These are phyloP conservation scores for Acanthis flammea DNA, from an alignment of 2,797 vertebrate genomes.

Conservation along the genomic window DNA sequence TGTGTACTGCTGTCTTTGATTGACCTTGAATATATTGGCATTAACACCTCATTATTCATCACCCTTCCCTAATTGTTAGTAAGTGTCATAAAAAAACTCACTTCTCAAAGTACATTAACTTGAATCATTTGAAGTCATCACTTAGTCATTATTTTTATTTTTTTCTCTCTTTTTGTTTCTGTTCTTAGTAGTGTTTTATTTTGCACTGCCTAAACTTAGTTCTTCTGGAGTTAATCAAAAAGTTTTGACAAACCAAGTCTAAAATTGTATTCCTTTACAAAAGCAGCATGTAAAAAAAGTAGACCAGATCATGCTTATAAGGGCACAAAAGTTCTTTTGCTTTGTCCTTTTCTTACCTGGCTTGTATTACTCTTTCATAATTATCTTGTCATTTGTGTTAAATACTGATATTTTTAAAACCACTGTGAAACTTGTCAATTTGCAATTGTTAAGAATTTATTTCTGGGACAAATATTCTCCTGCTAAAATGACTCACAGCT, in stretches of 20 bases:
- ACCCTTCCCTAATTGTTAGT: background rate
- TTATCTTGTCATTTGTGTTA: conserved; percentile 16
- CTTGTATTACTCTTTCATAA: background rate
- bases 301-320: background rate
- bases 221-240: background rate
- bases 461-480: conserved; percentile 46
- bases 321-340: background rate
- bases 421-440: conserved; percentile 31
- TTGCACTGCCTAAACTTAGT: background rate
- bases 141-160: background rate
- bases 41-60: background rate
- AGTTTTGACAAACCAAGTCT: conserved; percentile 1
- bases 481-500: conserved; percentile 32
- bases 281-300: background rate
- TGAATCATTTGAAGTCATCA: background rate
- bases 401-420: conserved; percentile 22
- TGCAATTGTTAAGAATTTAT: conserved; percentile 16
- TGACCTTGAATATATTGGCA: background rate
- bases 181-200: background rate
- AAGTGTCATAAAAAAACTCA: background rate
- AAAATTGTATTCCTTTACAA: background rate
- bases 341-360: conserved; percentile 2
- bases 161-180: background rate
- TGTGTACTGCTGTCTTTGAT: background rate
- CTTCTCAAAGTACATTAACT: background rate